Evolutionary conservation across 2,888 invertebrate species (phyloP).

Genomic region (Hypsopygia costalis): DNA sequence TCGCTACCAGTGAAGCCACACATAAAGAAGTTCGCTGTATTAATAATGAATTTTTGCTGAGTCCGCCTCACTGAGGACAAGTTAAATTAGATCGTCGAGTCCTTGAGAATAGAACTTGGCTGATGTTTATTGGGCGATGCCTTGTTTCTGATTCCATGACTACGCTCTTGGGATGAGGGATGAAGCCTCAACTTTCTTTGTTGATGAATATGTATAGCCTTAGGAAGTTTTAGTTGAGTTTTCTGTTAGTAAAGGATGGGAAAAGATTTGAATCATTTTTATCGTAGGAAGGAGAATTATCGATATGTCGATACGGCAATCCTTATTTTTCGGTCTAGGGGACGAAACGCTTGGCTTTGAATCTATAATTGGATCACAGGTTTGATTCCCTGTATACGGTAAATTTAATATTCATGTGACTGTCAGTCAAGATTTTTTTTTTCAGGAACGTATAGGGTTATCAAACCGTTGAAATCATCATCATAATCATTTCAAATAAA

Average conservation of each 20-base stretch:
- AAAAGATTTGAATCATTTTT: background rate
- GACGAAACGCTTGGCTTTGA: too few relatives aligned
- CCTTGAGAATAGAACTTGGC: conserved; percentile 27
- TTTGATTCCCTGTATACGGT: too few relatives aligned
- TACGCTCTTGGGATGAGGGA: background rate
- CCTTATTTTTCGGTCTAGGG: too few relatives aligned
- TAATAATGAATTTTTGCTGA: conserved; percentile 37
- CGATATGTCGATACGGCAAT: too few relatives aligned
- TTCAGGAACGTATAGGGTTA: too few relatives aligned
- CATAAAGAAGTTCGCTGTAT: conserved; percentile 21
- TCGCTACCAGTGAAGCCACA: conserved; percentile 15
- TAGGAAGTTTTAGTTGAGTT: too few relatives aligned
- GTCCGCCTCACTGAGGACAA: conserved; percentile 28
- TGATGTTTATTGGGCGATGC: conserved; percentile 23
- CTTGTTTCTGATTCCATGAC: conserved; percentile 16
- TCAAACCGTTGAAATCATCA: too few relatives aligned
- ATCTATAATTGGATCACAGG: too few relatives aligned
- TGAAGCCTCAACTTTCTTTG: background rate
- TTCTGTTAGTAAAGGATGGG: too few relatives aligned
- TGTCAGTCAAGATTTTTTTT: too few relatives aligned
- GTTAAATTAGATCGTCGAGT: conserved; percentile 33
- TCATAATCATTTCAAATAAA: too few relatives aligned
- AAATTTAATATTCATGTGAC: too few relatives aligned
- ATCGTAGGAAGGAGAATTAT: background rate
- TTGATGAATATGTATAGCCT: background rate